Base-by-base conservation (phyloP, 2,113 vertebrate genomes). In the Podocnemis expansa region DNA sequence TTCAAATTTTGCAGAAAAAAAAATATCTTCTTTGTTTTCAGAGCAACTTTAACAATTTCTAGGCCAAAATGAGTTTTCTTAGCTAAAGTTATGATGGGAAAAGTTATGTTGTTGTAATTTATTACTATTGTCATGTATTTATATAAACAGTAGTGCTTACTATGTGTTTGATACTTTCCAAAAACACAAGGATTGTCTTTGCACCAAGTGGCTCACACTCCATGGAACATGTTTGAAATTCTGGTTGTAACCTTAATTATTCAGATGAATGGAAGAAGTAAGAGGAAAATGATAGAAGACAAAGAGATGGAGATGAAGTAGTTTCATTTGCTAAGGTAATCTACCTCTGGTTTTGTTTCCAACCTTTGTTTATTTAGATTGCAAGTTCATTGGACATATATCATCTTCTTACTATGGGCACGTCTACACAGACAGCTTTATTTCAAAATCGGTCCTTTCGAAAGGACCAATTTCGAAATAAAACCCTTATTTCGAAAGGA, bases 161-260 rank as follows among this genome's bases (percentile, higher is more conserved):
- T 43, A 22, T 47, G 76, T 8, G n/a, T 67, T 1, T 4, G 25
- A 73, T 4, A 6, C 19, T 4, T 91, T 93, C 19, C 16, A 81
- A 73, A 80, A 6, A 6, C n/a, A 3, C 2, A 58, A 67, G 0
- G 0, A 0, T 34, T 1, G 0, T 52, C 70, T 78, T 24, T 49
- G 10, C 27, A 51, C 29, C 17, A 73, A 3, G 3, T 22, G 31
- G 21, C 41, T 92, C n/a, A 12, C 4, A 34, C 8, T 4, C 41
- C 85, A 4, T 27, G 73, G 12, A 56, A 73, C 22, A 38, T 10
- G 11, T 10, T 34, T 85, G 45, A 6, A 78, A 54, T 51, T 56
- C 11, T 22, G 2, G 0, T 0, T 34, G 67, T 38, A 73, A 24
- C 3, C 38, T 76, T 76, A 4, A 29, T 9, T 70, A 70, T 70